Percentiles rank a stretch among this genome's conserved stretches.
phyloP scores from a whole-genome alignment of 2,888 invertebrate genomes.

The Stratiomys singularior region DNA sequence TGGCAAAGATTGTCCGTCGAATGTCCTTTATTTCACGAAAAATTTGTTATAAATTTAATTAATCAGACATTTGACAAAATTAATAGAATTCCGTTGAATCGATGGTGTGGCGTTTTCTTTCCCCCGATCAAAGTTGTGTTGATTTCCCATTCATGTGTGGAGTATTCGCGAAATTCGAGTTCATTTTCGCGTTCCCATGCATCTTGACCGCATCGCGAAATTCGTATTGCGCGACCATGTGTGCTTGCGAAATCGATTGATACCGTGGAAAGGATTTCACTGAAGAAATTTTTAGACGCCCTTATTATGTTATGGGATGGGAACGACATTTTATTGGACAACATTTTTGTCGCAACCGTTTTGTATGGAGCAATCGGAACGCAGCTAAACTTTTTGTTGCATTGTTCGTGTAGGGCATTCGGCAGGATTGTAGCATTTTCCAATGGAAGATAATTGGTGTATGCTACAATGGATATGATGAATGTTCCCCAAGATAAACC shows the following conservation, averaged over 20 bases:
- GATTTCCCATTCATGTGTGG: neutral
- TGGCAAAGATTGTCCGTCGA: no score
- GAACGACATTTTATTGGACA: constrained; percentile 40
- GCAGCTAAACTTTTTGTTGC: neutral
- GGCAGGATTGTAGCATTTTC: neutral
- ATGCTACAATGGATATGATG: neutral
- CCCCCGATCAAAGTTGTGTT: neutral
- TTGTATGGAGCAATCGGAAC: constrained; percentile 13
- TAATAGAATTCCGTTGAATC: constrained; percentile 50
- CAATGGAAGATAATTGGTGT: neutral
- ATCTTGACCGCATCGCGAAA: neutral
- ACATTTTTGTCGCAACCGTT: constrained; percentile 41
- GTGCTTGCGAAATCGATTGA: neutral
- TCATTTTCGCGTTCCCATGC: constrained; percentile 54
- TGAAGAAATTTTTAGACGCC: neutral
- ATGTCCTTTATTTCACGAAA: neutral
- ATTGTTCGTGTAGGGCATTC: neutral
- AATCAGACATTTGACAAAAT: constrained; percentile 52
- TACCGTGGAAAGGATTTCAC: neutral
- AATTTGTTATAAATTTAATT: constrained; percentile 53
- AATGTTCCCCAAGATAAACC: neutral
- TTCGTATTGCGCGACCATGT: neutral
- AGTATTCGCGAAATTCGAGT: constrained; percentile 55
- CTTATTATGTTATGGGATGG: neutral
- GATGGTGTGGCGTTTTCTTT: constrained; percentile 28